phyloP scores from a whole-genome alignment of 2,888 invertebrate genomes.

The Neoaliturus tenellus region DNA sequence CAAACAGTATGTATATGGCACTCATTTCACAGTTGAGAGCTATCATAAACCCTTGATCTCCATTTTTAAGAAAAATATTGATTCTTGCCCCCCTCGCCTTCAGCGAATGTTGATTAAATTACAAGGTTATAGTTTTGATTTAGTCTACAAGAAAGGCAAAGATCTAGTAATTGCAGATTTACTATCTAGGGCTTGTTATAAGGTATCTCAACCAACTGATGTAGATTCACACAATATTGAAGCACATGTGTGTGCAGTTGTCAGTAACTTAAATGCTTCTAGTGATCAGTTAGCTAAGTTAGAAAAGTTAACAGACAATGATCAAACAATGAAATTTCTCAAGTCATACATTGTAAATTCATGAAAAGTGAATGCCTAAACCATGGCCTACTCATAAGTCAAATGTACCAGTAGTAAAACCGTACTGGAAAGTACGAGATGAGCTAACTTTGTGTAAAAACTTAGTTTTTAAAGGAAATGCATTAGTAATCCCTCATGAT shows the following conservation, averaged over 20 bases:
- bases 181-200: conserved; percentile 43
- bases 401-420: background rate
- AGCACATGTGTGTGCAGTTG: conserved; percentile 19
- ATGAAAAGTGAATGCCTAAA: too few relatives aligned
- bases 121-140: conserved; percentile 34
- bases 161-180: conserved; percentile 41
- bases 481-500: background rate
- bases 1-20: conserved; percentile 31
- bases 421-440: conserved; percentile 1
- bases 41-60: conserved; percentile 51
- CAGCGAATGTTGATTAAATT: conserved; percentile 42
- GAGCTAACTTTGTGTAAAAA: background rate
- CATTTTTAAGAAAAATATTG: conserved; percentile 10
- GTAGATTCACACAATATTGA: conserved; percentile 24
- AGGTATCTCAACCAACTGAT: background rate
- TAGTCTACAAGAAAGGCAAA: conserved; percentile 33
- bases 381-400: conserved; percentile 3
- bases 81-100: background rate
- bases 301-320: background rate
- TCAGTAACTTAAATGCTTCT: background rate
- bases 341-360: background rate
- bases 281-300: background rate
- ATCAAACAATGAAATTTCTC: background rate
- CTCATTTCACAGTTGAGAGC: conserved; percentile 51
- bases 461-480: background rate